Base-by-base conservation (phyloP, 2,888 invertebrate species). In the Alloplasta piceator region DNA sequence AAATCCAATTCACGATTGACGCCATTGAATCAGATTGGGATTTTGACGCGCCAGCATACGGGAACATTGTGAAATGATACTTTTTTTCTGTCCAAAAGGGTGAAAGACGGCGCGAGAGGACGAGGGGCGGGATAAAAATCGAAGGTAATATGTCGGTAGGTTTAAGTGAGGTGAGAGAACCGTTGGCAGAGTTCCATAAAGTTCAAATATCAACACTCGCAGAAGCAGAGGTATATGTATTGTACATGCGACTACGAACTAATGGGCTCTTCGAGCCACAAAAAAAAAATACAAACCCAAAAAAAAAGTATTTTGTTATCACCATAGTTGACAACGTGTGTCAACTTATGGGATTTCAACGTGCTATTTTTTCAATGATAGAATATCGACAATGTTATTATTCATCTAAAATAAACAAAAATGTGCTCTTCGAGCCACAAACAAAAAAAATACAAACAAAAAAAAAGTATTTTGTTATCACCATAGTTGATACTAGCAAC, bases 131-230 rank as follows among this genome's bases (percentile, higher is more conserved):
- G 4, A 14, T 26, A 5, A n/a, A 16, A 12, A 9, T 36, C 4
- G 36, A 36, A 70, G 36, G n/a, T 39, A 68, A 3, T 6, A 41
- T 46, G 58, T 58, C 43, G 41, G 26, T 41, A 66, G 50, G 55
- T 46, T 48, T 72, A 41, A 39, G 46, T 26, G 52, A 43, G 39
- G 38, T 41, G 46, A 39, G 64, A 10, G n/a, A 12, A 61, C 39
- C 36, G n/a, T 36, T 80, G 80, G 80, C 80, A 80, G 75, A 61
- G 61, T 76, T 80, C 80, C 80, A 80, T 72, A 72, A 72, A 72
- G 60, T 72, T 66, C 41, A 52, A 75, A 75, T 80, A 74, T 80
- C 64, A 80, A 71, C 58, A 71, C 74, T 80, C 60, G 39, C 36
- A 50, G 50, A 63, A 39, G 39, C 46, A 52, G 26, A 58, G 43